Conservation (phyloP, 2,888 invertebrate genomes). For the Archips xylosteana region DNA sequence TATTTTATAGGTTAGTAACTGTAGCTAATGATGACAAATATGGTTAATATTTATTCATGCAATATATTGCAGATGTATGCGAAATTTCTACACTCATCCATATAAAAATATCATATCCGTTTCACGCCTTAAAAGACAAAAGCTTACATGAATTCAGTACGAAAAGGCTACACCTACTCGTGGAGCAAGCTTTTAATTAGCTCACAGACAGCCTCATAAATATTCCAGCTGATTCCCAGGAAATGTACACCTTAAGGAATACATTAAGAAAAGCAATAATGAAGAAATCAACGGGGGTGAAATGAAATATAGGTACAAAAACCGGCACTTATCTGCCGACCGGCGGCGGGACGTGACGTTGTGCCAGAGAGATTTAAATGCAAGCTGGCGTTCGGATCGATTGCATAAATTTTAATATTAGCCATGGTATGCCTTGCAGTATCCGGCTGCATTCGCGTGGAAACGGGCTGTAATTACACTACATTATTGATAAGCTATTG, state of each 20-base stretch:
- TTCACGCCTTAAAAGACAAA: not conserved
- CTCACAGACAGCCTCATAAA: conserved; percentile 15
- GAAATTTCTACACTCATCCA: too few relatives aligned
- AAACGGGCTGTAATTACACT: conserved; percentile 61
- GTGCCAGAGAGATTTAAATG: conserved; percentile 53
- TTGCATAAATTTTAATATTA: conserved; percentile 73
- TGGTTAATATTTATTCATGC: too few relatives aligned
- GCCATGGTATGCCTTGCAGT: conserved; percentile 46
- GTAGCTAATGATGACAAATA: too few relatives aligned
- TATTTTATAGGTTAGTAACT: too few relatives aligned
- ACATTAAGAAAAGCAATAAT: conserved; percentile 22
- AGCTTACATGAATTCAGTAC: not conserved
- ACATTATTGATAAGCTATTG: conserved; percentile 66
- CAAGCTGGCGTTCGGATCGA: conserved; percentile 66
- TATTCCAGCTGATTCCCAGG: conserved; percentile 9
- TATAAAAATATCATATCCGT: not conserved
- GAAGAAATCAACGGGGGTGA: conserved; percentile 24
- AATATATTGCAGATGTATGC: too few relatives aligned
- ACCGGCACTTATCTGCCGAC: conserved; percentile 59
- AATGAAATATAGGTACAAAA: conserved; percentile 20
- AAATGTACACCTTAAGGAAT: conserved; percentile 10
- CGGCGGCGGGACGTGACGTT: conserved; percentile 58
- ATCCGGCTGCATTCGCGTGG: conserved; percentile 46
- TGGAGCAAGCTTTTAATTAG: conserved; percentile 1
- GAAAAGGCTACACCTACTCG: not conserved